Base-by-base conservation (phyloP, 1,140 invertebrate species). In the Brachionus rotundiformis region DNA sequence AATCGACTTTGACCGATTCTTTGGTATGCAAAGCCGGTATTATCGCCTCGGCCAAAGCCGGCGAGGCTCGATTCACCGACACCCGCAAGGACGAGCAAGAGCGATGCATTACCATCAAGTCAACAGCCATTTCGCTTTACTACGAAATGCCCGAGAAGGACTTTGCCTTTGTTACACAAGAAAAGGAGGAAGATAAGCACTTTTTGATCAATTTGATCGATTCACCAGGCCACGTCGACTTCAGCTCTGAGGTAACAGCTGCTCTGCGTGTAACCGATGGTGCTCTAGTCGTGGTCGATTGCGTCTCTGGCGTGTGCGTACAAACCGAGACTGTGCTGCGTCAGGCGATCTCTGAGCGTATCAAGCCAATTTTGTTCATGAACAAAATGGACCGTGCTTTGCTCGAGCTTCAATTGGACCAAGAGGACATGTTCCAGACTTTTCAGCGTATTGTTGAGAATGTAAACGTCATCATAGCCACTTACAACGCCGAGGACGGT, bases 381-480 rank as follows among this genome's bases (percentile, higher is more conserved):
- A 98, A 99, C 93, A 98, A 98, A 90, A 98, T 99, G 96, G 97
- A 99, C 90, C 93, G 96, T 85, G 96, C 95, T 84, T 90, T 98
- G 44, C 90, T 98, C 1, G 96, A 98, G 88, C 89, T 98, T 85
- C 95, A 98, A 87, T 89, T 98, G 83, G 95, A 95, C 68, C 75
- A 82, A 16, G 98, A 99, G 90, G 95, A 98, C 88, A 90, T 99
- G 19, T 99, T 96, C 89, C 97, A 99, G 90, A 98, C 95, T 86
- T 99, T 99, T 92, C 95, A 98, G 89, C 93, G 96, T 91, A 98
- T 98, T 89, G 95, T 99, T 85, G 98, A 99, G 90, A 98, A 98
- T 87, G 95, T 99, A 36, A 99, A 99, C 90, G 97, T 99, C 82
- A 99, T 99, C 87, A 98, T 99, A 88, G 95, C 96, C 83, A 99